A percentile compares a stretch with the other conserved stretches of the same genome.
phyloP scores from a whole-genome alignment of 1,140 invertebrate species.

The Megathymus violae region DNA sequence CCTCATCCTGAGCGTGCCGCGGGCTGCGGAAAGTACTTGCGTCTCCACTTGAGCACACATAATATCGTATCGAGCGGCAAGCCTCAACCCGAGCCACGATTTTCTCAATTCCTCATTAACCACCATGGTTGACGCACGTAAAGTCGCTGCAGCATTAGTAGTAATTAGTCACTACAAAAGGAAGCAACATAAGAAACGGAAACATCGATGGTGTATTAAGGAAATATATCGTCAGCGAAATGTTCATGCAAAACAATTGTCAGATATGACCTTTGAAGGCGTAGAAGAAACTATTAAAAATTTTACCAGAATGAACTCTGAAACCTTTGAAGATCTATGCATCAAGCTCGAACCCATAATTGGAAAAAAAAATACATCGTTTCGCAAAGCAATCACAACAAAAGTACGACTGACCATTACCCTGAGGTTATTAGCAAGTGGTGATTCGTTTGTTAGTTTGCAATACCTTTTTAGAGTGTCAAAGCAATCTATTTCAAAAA shows the following conservation, averaged over 20 bases:
- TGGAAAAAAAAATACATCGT: slow-evolving; percentile 1
- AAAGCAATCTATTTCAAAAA: no score
- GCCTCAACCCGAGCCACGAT: slow-evolving; percentile 9
- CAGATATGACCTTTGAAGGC: slow-evolving; percentile 25
- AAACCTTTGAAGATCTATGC: neutral
- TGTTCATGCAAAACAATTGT: slow-evolving; percentile 17
- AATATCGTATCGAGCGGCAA: slow-evolving; percentile 9
- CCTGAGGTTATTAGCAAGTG: no score
- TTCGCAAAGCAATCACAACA: no score
- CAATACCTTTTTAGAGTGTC: no score
- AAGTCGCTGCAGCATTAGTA: slow-evolving; percentile 24
- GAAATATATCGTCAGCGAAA: slow-evolving; percentile 27
- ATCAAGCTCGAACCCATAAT: no score
- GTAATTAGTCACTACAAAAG: slow-evolving; percentile 30
- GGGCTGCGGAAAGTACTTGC: slow-evolving; percentile 20
- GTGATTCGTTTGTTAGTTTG: no score
- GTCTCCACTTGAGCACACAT: slow-evolving; percentile 27
- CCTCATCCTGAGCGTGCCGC: slow-evolving; percentile 25
- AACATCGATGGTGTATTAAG: slow-evolving; percentile 32
- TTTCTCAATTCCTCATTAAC: slow-evolving; percentile 2
- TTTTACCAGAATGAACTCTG: slow-evolving; percentile 17
- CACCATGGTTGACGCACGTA: slow-evolving; percentile 7
- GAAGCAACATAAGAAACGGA: slow-evolving; percentile 23
- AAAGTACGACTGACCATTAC: no score
- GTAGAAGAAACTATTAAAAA: slow-evolving; percentile 12